These are phyloP conservation scores for Dasypolia templi DNA, from an alignment of 2,888 invertebrate species.

Conservation along the genomic window DNA sequence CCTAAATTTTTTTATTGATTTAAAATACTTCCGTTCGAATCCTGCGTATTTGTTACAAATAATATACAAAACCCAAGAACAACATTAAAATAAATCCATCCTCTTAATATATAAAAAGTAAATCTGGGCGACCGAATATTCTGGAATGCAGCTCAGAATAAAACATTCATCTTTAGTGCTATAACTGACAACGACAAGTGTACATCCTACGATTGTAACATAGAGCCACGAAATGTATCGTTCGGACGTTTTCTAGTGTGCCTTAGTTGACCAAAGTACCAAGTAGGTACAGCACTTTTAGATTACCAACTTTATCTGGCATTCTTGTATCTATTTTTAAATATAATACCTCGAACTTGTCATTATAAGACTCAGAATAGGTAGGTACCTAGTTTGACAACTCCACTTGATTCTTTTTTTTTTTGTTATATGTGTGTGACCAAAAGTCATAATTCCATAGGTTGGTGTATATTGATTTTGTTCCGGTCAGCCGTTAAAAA, in stretches of 20 bases:
- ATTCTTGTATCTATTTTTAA: too few relatives aligned
- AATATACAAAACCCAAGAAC: background rate
- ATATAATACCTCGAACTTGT: too few relatives aligned
- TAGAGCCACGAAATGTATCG: constrained; percentile 33
- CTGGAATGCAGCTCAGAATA: constrained; percentile 73
- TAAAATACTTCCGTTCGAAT: background rate
- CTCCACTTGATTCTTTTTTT: too few relatives aligned
- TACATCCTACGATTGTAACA: constrained; percentile 66
- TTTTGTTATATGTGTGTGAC: too few relatives aligned
- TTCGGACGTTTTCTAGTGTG: constrained; percentile 18
- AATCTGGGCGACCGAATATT: constrained; percentile 49
- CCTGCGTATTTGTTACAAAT: background rate
- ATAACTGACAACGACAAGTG: constrained; percentile 77
- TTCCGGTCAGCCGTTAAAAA: too few relatives aligned
- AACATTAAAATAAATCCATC: background rate
- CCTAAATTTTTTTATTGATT: background rate
- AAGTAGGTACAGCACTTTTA: background rate
- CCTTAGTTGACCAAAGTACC: background rate
- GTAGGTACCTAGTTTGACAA: too few relatives aligned
- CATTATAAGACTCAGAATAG: too few relatives aligned
- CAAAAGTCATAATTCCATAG: too few relatives aligned
- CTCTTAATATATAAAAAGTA: constrained; percentile 30
- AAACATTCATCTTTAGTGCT: constrained; percentile 79
- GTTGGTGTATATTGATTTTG: too few relatives aligned
- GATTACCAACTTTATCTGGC: background rate